These are phyloP conservation scores for Thaumatotibia leucotreta DNA, from an alignment of 1,140 invertebrate species.

Conservation along the genomic window DNA sequence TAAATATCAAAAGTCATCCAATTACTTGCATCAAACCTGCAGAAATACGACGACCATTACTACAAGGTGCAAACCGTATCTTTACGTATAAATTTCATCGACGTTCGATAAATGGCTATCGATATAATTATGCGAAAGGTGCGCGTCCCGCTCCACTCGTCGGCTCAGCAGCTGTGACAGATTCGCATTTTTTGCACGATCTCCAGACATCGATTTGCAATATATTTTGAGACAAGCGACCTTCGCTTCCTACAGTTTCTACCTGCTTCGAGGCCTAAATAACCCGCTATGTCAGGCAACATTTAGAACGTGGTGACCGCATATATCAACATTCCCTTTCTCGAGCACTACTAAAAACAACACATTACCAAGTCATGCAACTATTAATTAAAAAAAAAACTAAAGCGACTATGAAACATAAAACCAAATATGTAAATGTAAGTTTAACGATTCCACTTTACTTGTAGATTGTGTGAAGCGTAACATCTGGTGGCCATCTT, in stretches of 20 bases:
- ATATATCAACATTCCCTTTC: background rate
- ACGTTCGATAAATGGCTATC: background rate
- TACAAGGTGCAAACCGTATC: constrained; percentile 5
- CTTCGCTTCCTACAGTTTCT: constrained; percentile 14
- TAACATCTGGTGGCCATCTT: constrained; percentile 10
- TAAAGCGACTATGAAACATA: background rate
- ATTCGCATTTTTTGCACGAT: constrained; percentile 54
- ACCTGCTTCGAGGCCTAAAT: constrained; percentile 1
- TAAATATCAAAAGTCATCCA: background rate
- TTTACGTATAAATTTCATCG: background rate
- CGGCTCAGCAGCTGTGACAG: constrained; percentile 45
- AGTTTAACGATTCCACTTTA: background rate
- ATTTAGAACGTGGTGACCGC: background rate
- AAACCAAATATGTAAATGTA: background rate
- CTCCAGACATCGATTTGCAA: constrained; percentile 53
- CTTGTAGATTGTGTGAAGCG: constrained; percentile 1
- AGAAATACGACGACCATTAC: background rate
- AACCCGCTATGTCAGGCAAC: background rate
- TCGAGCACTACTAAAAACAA: background rate
- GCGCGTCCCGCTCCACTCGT: background rate
- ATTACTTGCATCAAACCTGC: background rate
- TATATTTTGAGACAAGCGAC: constrained; percentile 43
- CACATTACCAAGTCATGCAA: background rate
- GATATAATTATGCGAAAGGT: constrained; percentile 1
- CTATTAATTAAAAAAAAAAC: background rate